A percentile compares a stretch with the other conserved stretches of the same genome.
These are phyloP conservation scores for Lagopus muta DNA, from an alignment of 2,113 vertebrate species.

Conservation along the genomic window DNA sequence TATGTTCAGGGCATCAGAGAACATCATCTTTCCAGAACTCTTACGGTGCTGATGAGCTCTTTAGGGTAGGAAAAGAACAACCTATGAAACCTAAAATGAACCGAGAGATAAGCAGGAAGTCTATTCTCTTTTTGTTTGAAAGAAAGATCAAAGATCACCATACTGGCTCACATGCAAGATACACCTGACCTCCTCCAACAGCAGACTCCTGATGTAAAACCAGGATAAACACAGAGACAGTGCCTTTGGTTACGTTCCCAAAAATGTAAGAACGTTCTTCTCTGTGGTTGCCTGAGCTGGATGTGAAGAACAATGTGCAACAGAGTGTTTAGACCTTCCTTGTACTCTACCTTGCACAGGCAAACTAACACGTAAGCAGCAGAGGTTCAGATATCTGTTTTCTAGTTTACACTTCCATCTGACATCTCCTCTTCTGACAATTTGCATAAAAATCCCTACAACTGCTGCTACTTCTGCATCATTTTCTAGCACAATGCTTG, in stretches of 20 bases:
- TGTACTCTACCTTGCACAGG: not conserved
- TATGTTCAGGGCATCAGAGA: not conserved
- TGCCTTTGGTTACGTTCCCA: not conserved
- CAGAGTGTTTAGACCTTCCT: not conserved
- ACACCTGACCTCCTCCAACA: not conserved
- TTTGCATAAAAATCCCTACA: not conserved
- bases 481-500: not conserved
- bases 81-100: not conserved
- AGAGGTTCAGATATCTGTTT: not conserved
- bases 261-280: not conserved
- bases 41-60: not conserved
- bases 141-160: not conserved
- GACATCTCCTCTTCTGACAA: not conserved
- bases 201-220: not conserved
- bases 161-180: not conserved
- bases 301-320: not conserved
- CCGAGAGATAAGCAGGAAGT: not conserved
- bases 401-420: not conserved
- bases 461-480: rapidly evolving
- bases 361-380: not conserved
- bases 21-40: not conserved
- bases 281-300: not conserved
- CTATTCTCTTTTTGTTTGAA: not conserved
- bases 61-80: not conserved
- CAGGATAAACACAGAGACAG: not conserved